Evolutionary conservation across 1,140 invertebrate genomes (phyloP).

Genomic region (Zophobas atratus): DNA sequence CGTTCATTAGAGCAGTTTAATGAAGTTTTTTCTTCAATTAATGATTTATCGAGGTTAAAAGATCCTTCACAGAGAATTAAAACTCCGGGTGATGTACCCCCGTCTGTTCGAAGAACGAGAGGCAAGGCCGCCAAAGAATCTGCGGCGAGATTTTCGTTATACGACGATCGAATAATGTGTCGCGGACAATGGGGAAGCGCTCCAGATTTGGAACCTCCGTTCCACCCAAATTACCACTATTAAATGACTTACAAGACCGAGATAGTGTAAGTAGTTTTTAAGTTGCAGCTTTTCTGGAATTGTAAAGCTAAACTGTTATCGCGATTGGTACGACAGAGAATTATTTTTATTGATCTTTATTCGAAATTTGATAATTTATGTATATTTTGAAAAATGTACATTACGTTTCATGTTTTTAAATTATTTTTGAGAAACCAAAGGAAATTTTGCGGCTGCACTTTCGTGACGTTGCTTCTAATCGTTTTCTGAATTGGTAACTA

Average conservation of each 20-base stretch:
- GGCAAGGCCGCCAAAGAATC: constrained; percentile 70
- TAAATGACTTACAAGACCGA: constrained; percentile 61
- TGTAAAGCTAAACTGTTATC: background rate
- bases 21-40: constrained; percentile 75
- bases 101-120: constrained; percentile 79
- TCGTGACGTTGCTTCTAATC: no score
- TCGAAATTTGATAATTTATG: background rate
- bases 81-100: constrained; percentile 86
- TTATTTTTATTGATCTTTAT: no score
- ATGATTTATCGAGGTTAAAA: constrained; percentile 76
- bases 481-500: no score
- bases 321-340: background rate
- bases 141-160: constrained; percentile 79
- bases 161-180: constrained; percentile 89
- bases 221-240: constrained; percentile 64
- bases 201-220: constrained; percentile 67
- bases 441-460: no score
- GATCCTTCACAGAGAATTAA: constrained; percentile 84
- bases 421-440: no score
- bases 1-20: constrained; percentile 80
- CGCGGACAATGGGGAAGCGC: constrained; percentile 66
- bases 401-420: no score
- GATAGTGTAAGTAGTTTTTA: constrained; percentile 67
- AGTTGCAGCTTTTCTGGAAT: background rate
- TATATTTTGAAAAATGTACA: background rate